phyloP scores from a whole-genome alignment of 1,140 invertebrate genomes.

The Cydia splendana region DNA sequence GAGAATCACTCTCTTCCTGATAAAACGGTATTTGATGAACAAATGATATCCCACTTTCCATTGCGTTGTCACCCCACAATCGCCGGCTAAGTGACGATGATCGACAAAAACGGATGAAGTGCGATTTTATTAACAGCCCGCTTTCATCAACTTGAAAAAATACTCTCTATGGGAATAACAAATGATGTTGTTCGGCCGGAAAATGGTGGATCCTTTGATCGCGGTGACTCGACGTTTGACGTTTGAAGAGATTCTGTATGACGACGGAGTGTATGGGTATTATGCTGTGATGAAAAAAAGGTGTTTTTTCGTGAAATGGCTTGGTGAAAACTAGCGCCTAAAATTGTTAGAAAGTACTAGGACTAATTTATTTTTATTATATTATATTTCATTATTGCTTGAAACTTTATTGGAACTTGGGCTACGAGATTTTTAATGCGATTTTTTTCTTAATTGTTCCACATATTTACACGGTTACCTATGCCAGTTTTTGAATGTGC shows the following conservation, averaged over 20 bases:
- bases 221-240: conserved; percentile 26
- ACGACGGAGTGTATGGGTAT: conserved; percentile 2
- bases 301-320: neutral
- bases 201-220: conserved; percentile 39
- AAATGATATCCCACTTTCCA: conserved; percentile 30
- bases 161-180: conserved; percentile 68
- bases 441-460: no score
- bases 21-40: neutral
- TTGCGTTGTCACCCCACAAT: conserved; percentile 44
- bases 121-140: conserved; percentile 75
- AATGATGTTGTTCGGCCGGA: conserved; percentile 75
- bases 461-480: no score
- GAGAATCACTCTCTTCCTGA: neutral
- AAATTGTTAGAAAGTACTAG: no score
- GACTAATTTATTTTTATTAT: no score
- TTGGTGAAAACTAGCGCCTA: neutral
- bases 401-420: no score
- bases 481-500: no score
- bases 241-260: conserved; percentile 1
- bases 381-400: no score
- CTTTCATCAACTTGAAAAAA: conserved; percentile 72
- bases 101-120: conserved; percentile 78
- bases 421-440: no score
- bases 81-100: conserved; percentile 75
- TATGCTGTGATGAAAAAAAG: neutral